Conservation (phyloP, 2,888 invertebrate genomes). For the Rhaphigaster nebulosa region DNA sequence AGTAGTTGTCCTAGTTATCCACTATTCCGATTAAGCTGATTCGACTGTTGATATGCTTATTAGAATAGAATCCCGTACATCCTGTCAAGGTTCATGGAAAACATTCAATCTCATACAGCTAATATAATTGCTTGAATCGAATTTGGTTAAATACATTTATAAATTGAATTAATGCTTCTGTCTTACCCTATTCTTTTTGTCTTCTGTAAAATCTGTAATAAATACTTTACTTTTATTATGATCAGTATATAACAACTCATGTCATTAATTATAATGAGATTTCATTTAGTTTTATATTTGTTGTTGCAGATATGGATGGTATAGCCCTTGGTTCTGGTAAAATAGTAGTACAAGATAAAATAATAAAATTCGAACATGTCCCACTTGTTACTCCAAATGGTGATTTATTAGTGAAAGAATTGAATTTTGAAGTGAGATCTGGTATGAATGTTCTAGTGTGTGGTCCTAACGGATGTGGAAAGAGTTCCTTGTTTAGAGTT, state of each 20-base stretch:
- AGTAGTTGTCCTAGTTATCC: too few relatives aligned
- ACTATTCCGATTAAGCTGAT: too few relatives aligned
- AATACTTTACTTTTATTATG: background rate
- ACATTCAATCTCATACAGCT: too few relatives aligned
- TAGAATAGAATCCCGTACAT: too few relatives aligned
- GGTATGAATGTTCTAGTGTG: constrained; percentile 98
- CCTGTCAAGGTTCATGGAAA: too few relatives aligned
- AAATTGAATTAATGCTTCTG: too few relatives aligned
- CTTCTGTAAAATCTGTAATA: too few relatives aligned
- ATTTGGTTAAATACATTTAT: too few relatives aligned
- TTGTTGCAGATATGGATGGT: constrained; percentile 66
- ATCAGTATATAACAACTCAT: too few relatives aligned
- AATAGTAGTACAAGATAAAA: constrained; percentile 86
- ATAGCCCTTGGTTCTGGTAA: constrained; percentile 82
- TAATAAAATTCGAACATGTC: constrained; percentile 92
- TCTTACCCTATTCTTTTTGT: too few relatives aligned
- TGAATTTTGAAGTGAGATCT: constrained; percentile 92
- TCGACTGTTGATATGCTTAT: too few relatives aligned
- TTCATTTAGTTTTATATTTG: constrained; percentile 55
- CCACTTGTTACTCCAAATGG: constrained; percentile 98
- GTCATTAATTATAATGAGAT: background rate
- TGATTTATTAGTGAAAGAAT: constrained; percentile 89
- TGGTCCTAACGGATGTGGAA: constrained; percentile 98
- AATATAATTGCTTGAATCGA: too few relatives aligned
- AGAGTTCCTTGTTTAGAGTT: constrained; percentile 95